Conservation (phyloP, 2,888 invertebrate species). For the Limnephilus marmoratus region DNA sequence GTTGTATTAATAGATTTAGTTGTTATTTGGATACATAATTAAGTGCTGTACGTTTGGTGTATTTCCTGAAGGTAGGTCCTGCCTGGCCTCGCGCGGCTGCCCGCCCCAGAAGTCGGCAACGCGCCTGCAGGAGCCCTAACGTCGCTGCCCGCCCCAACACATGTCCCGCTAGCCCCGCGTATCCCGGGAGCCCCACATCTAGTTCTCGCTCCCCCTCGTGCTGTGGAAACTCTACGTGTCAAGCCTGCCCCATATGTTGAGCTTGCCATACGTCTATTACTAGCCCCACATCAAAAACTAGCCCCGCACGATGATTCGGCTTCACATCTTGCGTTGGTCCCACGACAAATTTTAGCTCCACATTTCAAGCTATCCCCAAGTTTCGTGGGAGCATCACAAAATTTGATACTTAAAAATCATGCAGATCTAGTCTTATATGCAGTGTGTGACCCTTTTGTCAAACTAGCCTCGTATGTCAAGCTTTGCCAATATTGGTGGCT, state of each 20-base stretch:
- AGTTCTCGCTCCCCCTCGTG: background rate
- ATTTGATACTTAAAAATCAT: background rate
- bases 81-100: constrained; percentile 49
- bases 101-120: constrained; percentile 7
- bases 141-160: background rate
- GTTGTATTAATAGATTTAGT: no score
- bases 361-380: background rate
- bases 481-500: background rate
- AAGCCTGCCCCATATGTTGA: constrained; percentile 2
- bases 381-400: background rate
- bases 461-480: background rate
- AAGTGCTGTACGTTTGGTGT: constrained; percentile 29
- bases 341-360: background rate
- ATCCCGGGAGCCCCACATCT: background rate
- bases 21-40: background rate
- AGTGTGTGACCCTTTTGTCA: background rate
- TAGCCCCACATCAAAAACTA: background rate
- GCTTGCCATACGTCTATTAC: background rate
- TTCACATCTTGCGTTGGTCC: background rate
- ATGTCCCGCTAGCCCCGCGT: constrained; percentile 18
- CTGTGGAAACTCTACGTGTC: background rate
- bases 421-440: background rate
- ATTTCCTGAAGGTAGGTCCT: constrained; percentile 58
- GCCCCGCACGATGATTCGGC: background rate
- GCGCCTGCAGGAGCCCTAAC: constrained; percentile 52